Conservation (phyloP, 2,888 invertebrate genomes). For the Thera obeliscata region DNA sequence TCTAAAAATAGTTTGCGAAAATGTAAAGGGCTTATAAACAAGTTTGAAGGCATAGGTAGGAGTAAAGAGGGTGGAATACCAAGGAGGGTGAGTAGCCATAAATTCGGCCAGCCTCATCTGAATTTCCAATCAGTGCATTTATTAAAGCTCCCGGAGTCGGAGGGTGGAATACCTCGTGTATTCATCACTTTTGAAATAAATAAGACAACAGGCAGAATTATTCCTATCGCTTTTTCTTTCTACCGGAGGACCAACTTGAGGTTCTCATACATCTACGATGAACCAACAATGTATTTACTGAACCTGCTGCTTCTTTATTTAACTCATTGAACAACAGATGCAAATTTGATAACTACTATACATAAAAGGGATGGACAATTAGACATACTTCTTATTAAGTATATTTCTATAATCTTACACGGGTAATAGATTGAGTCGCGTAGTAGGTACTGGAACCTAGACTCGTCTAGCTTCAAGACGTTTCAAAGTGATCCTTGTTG, state of each 20-base stretch:
- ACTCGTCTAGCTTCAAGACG: no score
- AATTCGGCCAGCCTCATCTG: slow-evolving; percentile 78
- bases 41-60: slow-evolving; percentile 42
- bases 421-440: no score
- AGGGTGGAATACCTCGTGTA: slow-evolving; percentile 42
- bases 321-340: no score
- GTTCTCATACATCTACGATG: background rate
- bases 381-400: no score
- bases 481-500: no score
- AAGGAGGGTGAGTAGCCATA: slow-evolving; percentile 64
- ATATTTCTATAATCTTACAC: no score
- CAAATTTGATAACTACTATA: no score
- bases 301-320: no score
- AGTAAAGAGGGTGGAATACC: slow-evolving; percentile 60
- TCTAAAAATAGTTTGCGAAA: slow-evolving; percentile 15
- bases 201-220: slow-evolving; percentile 39
- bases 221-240: slow-evolving; percentile 28
- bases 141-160: slow-evolving; percentile 57
- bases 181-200: slow-evolving; percentile 45
- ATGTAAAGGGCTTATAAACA: slow-evolving; percentile 5
- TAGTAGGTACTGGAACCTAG: no score
- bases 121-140: slow-evolving; percentile 80
- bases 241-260: background rate
- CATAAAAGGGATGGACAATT: no score
- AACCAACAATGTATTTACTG: background rate